Conservation (phyloP, 2,888 invertebrate species). For the Eristalis tenax region DNA sequence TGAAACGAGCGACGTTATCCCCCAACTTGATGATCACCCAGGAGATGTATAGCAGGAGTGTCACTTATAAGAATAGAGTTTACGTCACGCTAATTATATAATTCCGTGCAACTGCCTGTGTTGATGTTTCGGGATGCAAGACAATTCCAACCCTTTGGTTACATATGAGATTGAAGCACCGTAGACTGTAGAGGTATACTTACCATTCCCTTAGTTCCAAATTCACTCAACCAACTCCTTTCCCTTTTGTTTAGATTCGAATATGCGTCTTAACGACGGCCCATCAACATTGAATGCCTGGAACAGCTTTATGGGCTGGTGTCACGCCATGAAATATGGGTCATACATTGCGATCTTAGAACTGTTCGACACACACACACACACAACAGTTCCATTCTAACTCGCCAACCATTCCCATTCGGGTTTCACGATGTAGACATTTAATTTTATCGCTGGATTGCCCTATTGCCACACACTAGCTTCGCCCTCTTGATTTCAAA, state of each 20-base stretch:
- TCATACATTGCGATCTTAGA: neutral
- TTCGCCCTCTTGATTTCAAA: neutral
- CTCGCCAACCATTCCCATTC: neutral
- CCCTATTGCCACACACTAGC: neutral
- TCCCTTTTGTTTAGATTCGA: too few species aligned
- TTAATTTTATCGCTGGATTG: neutral
- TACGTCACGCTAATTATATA: too few species aligned
- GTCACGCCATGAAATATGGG: conserved; percentile 8
- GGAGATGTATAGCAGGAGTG: neutral
- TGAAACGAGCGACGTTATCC: neutral
- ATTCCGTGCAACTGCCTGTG: too few species aligned
- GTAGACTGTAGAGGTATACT: too few species aligned
- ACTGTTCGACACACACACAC: neutral
- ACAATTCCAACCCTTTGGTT: too few species aligned
- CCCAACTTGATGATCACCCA: too few species aligned
- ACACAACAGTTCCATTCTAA: neutral
- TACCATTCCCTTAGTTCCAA: too few species aligned
- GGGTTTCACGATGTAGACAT: neutral
- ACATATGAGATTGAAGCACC: too few species aligned
- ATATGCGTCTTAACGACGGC: too few species aligned
- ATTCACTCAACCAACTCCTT: too few species aligned
- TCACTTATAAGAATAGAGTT: neutral
- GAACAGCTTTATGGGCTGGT: neutral
- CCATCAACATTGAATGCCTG: neutral
- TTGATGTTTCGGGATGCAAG: too few species aligned